A percentile compares a stretch with the other conserved stretches of the same genome.
Evolutionary conservation across 2,113 vertebrate species (phyloP).

Genomic region (Saguinus midas): DNA sequence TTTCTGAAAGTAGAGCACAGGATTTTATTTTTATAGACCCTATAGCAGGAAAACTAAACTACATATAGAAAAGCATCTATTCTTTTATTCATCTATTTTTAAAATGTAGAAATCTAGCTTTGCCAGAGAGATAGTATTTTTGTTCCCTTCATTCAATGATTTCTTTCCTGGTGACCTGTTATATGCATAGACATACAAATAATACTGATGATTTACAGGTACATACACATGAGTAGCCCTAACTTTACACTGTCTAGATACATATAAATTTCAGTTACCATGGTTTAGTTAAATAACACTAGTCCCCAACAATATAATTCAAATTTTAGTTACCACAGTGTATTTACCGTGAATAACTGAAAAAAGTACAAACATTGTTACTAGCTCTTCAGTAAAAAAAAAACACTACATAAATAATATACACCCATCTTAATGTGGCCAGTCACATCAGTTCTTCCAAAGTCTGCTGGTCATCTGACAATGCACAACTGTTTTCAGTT

Average conservation of each 20-base stretch:
- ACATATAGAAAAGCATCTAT: neutral
- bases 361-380: neutral
- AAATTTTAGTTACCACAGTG: conserved; percentile 21
- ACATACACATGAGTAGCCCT: neutral
- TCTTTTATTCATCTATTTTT: neutral
- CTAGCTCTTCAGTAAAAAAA: neutral
- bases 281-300: neutral
- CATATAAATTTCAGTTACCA: neutral
- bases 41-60: conserved; percentile 28
- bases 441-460: neutral
- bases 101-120: conserved; percentile 12
- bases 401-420: neutral
- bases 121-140: neutral
- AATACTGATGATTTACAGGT: conserved; percentile 9
- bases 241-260: neutral
- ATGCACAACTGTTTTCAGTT: neutral
- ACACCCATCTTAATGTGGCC: neutral
- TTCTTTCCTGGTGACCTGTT: neutral
- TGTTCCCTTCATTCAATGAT: neutral
- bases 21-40: neutral
- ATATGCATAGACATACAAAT: neutral
- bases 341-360: neutral
- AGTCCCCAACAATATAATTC: neutral
- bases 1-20: conserved; percentile 29
- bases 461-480: neutral